Conservation (phyloP, 2,888 invertebrate genomes). For the Drosophila austrosaltans region DNA sequence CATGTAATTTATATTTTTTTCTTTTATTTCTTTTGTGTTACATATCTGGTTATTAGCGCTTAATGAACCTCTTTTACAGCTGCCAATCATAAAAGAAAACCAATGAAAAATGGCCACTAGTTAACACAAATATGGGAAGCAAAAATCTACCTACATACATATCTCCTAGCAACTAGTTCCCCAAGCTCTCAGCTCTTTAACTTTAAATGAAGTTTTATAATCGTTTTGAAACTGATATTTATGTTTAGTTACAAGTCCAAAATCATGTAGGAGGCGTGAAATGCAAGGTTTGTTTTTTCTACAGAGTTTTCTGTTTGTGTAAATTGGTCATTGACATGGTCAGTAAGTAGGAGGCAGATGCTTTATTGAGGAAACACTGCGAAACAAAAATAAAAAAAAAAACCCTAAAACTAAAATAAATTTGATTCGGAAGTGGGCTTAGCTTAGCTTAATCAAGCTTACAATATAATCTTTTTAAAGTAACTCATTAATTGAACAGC, state of each 20-base stretch:
- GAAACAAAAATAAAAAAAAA: not conserved
- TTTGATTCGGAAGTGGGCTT: slow-evolving; percentile 10
- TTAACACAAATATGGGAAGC: slow-evolving; percentile 53
- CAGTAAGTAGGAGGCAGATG: slow-evolving; percentile 37
- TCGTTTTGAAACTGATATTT: slow-evolving; percentile 48
- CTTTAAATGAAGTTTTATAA: slow-evolving; percentile 36
- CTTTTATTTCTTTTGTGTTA: slow-evolving; percentile 38
- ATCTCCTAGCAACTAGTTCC: not conserved
- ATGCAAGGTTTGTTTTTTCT: slow-evolving; percentile 37
- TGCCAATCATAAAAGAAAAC: slow-evolving; percentile 59
- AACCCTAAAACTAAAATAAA: slow-evolving; percentile 4
- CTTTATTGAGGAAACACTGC: slow-evolving; percentile 50
- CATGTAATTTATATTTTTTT: slow-evolving; percentile 36
- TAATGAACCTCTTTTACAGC: slow-evolving; percentile 70
- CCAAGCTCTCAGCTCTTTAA: not conserved
- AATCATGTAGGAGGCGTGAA: slow-evolving; percentile 66
- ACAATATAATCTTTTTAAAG: not conserved
- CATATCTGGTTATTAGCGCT: slow-evolving; percentile 66
- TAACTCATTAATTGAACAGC: too few relatives aligned
- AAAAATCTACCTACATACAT: not conserved
- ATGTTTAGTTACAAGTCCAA: slow-evolving; percentile 22
- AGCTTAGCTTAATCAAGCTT: not conserved
- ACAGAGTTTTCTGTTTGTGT: not conserved
- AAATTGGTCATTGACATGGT: slow-evolving; percentile 40
- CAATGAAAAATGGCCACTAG: slow-evolving; percentile 48